A percentile compares a stretch with the other conserved stretches of the same genome.
phyloP scores from a whole-genome alignment of 2,113 vertebrate genomes.

The Mustela lutreola region DNA sequence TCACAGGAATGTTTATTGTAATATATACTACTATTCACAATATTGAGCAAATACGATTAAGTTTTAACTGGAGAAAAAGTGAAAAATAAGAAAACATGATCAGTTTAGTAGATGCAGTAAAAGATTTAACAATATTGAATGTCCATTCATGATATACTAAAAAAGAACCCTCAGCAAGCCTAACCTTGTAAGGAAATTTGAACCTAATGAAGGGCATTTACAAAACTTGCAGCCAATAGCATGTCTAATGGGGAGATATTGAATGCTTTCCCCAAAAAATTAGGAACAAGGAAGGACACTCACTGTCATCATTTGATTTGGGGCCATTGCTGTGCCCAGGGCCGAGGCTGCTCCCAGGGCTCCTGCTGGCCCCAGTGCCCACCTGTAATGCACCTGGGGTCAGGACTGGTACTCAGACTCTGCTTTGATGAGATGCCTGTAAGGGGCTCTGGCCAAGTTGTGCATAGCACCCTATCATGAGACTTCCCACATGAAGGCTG shows the following conservation, averaged over 20 bases:
- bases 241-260: not conserved
- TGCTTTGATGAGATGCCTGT: too few relatives aligned
- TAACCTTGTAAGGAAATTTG: not conserved
- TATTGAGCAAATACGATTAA: conserved; percentile 87
- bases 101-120: not conserved
- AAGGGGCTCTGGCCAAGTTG: too few relatives aligned
- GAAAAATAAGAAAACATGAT: not conserved
- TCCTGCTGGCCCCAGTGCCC: not conserved
- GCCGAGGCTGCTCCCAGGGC: not conserved
- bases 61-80: conserved; percentile 81
- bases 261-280: not conserved
- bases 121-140: not conserved
- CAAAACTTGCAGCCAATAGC: not conserved
- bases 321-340: not conserved
- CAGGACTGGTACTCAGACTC: not conserved
- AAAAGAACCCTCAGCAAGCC: not conserved
- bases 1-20: conserved; percentile 88
- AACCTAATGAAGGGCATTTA: not conserved
- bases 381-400: not conserved
- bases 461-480: not conserved
- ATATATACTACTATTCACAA: conserved; percentile 78
- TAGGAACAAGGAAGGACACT: not conserved
- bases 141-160: not conserved
- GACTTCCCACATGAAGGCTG: not conserved
- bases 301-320: not conserved